A percentile compares a stretch with the other conserved stretches of the same genome.
These are phyloP conservation scores for Agrilus mali DNA, from an alignment of 2,888 invertebrate genomes.

Conservation along the genomic window DNA sequence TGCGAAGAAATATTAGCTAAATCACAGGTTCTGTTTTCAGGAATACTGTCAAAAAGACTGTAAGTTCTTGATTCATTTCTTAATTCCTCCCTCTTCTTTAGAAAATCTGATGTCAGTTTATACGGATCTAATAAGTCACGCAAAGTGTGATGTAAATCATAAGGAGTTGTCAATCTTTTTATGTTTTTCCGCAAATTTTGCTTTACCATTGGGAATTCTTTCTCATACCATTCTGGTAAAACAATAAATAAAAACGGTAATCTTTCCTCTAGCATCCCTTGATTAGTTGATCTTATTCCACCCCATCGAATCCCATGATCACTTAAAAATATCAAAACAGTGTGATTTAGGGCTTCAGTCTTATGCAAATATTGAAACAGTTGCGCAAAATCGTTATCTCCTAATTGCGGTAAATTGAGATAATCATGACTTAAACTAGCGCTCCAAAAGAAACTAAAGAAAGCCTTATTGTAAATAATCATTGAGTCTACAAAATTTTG, in stretches of 20 bases:
- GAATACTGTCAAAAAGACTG: conserved; percentile 66
- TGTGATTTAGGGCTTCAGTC: conserved; percentile 47
- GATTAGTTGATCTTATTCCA: conserved; percentile 66
- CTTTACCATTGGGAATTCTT: conserved; percentile 47
- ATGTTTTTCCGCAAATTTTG: conserved; percentile 53
- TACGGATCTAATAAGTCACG: conserved; percentile 48
- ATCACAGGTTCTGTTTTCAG: conserved; percentile 59
- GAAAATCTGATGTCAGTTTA: conserved; percentile 33
- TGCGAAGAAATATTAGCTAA: conserved; percentile 67
- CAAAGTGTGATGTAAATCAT: conserved; percentile 72
- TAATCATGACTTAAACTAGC: conserved; percentile 74
- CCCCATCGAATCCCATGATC: conserved; percentile 90
- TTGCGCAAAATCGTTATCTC: conserved; percentile 51
- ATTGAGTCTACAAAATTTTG: conserved; percentile 49
- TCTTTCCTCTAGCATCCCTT: conserved; percentile 78
- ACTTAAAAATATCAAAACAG: conserved; percentile 60
- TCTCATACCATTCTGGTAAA: conserved; percentile 59
- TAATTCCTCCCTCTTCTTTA: conserved; percentile 27
- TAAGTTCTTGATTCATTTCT: conserved; percentile 41
- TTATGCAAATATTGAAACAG: conserved; percentile 44
- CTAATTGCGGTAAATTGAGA: conserved; percentile 62
- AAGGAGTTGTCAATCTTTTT: conserved; percentile 66
- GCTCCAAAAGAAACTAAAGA: conserved; percentile 79
- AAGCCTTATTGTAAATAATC: conserved; percentile 42
- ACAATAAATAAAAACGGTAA: conserved; percentile 66